phyloP scores from a whole-genome alignment of 2,888 invertebrate genomes.

The Scotopteryx bipunctaria region DNA sequence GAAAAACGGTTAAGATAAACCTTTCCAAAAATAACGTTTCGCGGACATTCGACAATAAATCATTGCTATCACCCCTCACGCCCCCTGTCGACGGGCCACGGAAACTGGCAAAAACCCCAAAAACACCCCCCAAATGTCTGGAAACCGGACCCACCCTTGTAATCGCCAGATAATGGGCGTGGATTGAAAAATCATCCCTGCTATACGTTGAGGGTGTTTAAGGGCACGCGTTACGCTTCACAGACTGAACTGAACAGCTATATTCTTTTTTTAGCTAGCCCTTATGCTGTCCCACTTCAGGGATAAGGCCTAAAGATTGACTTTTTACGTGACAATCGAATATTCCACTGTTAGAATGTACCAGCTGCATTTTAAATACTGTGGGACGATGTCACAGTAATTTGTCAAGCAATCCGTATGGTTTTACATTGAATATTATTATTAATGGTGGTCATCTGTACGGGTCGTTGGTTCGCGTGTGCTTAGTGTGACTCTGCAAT shows the following conservation, averaged over 20 bases:
- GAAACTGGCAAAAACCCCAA: slow-evolving; percentile 66
- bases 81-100: slow-evolving; percentile 55
- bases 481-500: slow-evolving; percentile 35
- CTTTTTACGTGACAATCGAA: not conserved
- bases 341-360: not conserved
- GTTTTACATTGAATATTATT: slow-evolving; percentile 49
- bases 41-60: slow-evolving; percentile 67
- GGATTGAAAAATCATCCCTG: slow-evolving; percentile 79
- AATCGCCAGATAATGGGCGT: slow-evolving; percentile 77
- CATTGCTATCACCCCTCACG: slow-evolving; percentile 59
- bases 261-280: slow-evolving; percentile 13
- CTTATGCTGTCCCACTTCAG: too few species aligned
- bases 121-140: slow-evolving; percentile 75
- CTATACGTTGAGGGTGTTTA: slow-evolving; percentile 56
- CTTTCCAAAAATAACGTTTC: slow-evolving; percentile 68
- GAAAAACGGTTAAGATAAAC: slow-evolving; percentile 68
- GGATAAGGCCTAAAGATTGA: too few species aligned
- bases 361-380: not conserved
- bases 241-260: slow-evolving; percentile 16
- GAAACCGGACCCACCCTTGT: slow-evolving; percentile 69
- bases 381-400: slow-evolving; percentile 34
- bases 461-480: slow-evolving; percentile 38
- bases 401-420: slow-evolving; percentile 49
- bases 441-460: slow-evolving; percentile 51
- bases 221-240: slow-evolving; percentile 27